These are phyloP conservation scores for Conomelus anceps DNA, from an alignment of 2,888 invertebrate species.

Conservation along the genomic window DNA sequence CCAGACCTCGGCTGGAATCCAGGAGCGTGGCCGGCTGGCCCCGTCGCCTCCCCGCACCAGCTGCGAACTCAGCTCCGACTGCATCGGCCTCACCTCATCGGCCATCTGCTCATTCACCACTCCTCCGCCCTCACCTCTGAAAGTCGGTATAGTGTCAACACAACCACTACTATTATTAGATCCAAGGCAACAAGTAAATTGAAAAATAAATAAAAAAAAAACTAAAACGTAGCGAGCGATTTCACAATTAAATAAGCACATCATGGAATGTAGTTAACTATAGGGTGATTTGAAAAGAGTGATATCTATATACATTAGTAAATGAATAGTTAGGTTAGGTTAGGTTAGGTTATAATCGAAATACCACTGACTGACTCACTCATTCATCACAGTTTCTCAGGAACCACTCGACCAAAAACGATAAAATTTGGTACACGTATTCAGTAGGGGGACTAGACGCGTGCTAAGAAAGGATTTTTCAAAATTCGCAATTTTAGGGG, in stretches of 20 bases:
- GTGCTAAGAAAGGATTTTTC: too few species aligned
- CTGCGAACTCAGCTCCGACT: constrained; percentile 47
- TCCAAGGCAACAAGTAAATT: background rate
- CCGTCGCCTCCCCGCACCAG: constrained; percentile 25
- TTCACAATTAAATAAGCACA: constrained; percentile 1
- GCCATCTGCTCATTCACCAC: constrained; percentile 42
- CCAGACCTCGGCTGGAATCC: constrained; percentile 89
- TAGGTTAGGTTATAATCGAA: too few species aligned
- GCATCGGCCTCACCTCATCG: constrained; percentile 71
- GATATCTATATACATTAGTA: too few species aligned
- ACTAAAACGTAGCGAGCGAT: background rate
- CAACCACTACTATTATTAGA: too few species aligned
- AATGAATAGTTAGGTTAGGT: too few species aligned
- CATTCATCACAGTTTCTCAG: too few species aligned
- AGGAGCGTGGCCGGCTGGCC: constrained; percentile 47
- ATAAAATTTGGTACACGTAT: too few species aligned
- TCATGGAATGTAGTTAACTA: background rate
- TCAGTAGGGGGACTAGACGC: too few species aligned
- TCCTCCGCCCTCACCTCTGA: constrained; percentile 30
- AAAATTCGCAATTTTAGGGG: too few species aligned
- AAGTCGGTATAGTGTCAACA: background rate
- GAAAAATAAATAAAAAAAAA: background rate
- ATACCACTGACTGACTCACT: too few species aligned
- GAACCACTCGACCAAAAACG: too few species aligned
- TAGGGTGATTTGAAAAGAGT: too few species aligned